Percentiles rank a stretch among this genome's conserved stretches.
phyloP scores from a whole-genome alignment of 2,113 vertebrate genomes.

The Caracal caracal region DNA sequence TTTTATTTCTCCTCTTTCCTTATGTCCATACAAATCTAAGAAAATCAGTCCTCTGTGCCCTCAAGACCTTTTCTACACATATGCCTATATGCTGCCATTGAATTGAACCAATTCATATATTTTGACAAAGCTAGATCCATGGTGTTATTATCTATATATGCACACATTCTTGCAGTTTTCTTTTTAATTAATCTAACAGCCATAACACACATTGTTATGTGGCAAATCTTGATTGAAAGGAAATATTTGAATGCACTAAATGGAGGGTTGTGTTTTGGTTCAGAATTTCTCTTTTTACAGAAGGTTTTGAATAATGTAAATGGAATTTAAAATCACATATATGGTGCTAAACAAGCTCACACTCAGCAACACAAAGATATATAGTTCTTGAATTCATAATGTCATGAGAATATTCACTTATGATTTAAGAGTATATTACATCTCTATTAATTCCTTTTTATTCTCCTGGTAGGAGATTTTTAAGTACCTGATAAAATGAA shows the following conservation, averaged over 20 bases:
- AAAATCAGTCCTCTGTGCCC: background rate
- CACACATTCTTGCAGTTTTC: background rate
- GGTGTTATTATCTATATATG: background rate
- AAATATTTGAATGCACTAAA: background rate
- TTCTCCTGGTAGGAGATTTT: background rate
- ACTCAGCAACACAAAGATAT: background rate
- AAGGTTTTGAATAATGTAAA: slow-evolving; percentile 55
- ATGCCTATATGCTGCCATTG: background rate
- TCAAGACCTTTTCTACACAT: background rate
- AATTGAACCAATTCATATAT: background rate
- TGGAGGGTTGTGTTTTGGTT: slow-evolving; percentile 4
- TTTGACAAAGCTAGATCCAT: background rate
- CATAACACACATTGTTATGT: background rate
- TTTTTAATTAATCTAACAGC: background rate
- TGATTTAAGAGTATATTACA: background rate
- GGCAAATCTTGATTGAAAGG: background rate
- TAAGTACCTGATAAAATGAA: slow-evolving; percentile 17
- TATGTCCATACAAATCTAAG: background rate
- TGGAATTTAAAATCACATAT: slow-evolving; percentile 37
- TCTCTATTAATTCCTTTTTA: background rate
- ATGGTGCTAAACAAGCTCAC: background rate
- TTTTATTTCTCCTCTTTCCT: background rate
- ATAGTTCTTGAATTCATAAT: slow-evolving; percentile 18
- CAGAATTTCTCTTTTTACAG: slow-evolving; percentile 25
- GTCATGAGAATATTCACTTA: slow-evolving; percentile 33